Base-by-base conservation (phyloP, 1,140 invertebrate species). In the Aphelenchoides avenae region DNA sequence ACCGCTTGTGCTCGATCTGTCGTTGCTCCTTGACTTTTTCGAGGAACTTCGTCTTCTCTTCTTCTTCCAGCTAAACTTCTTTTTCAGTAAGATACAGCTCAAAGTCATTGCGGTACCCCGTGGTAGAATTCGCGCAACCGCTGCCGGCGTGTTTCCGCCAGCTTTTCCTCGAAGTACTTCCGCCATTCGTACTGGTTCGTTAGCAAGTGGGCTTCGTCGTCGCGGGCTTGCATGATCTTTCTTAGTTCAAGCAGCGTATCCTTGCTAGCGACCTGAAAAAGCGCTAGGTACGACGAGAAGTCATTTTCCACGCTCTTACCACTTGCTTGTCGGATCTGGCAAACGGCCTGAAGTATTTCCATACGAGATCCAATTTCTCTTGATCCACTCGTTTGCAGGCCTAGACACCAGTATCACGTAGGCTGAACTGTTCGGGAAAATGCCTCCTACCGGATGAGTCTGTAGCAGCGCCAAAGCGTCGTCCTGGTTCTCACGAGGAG, bases 331-430 rank as follows among this genome's bases (percentile, higher is more conserved):
- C 49, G 15, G 29, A 30, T 13, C 27, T 20, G n/a, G 47, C 62
- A 59, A 65, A 65, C 3, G 62, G 62, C 15, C 62, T 31, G 43
- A 66, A 65, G 15, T 52, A 65, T 39, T 66, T 31, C 36, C 41
- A 65, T 43, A 65, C 37, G n/a, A 18, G n/a, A 20, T 65, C 62
- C 11, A 67, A 27, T 33, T 65, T 63, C 36, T 54, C 46, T 4
- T 5, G 31, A 20, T 58, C 49, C 26, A 65, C 42, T 15, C 62
- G 34, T 39, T 57, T 34, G 2, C 52, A 39, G 13, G 62, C 62
- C 60, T 62, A 42, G 34, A 43, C 11, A 6, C 2, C 22, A 31
- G 40, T 37, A 6, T 27, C n/a, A 31, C n/a, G 18, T 7, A 39
- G 29, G 26, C 6, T 29, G 13, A 20, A 36, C n/a, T 29, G 33